phyloP scores from a whole-genome alignment of 2,797 vertebrate genomes.

The Glossophaga mutica region DNA sequence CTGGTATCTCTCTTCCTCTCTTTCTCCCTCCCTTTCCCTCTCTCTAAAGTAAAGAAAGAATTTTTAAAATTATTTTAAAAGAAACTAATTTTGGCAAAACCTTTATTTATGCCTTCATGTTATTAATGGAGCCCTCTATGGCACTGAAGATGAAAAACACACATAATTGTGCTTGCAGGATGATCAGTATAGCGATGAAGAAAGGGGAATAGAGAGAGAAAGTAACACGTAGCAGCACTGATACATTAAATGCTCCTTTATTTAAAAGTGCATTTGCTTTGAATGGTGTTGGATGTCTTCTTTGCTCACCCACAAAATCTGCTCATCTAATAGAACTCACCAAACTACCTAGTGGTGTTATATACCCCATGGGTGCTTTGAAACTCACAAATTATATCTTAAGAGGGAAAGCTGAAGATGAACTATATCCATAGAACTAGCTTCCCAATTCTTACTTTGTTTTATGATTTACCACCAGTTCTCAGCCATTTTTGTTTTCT shows the following conservation, averaged over 20 bases:
- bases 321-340: not conserved
- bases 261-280: constrained; percentile 1
- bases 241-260: not conserved
- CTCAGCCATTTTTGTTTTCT: not conserved
- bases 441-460: not conserved
- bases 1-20: not conserved
- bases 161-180: not conserved
- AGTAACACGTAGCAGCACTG: not conserved
- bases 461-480: not conserved
- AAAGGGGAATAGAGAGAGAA: not conserved
- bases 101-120: not conserved
- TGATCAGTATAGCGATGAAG: not conserved
- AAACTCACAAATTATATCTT: not conserved
- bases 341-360: not conserved
- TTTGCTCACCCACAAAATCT: constrained; percentile 2
- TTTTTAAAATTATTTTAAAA: not conserved
- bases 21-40: not conserved
- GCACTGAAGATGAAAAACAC: not conserved
- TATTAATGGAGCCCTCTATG: not conserved
- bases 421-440: not conserved
- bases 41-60: not conserved
- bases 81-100: not conserved
- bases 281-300: not conserved
- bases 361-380: not conserved
- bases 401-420: not conserved